A percentile compares a stretch with the other conserved stretches of the same genome.
Conservation (phyloP, 2,888 invertebrate species). For the Netelia inedita region DNA sequence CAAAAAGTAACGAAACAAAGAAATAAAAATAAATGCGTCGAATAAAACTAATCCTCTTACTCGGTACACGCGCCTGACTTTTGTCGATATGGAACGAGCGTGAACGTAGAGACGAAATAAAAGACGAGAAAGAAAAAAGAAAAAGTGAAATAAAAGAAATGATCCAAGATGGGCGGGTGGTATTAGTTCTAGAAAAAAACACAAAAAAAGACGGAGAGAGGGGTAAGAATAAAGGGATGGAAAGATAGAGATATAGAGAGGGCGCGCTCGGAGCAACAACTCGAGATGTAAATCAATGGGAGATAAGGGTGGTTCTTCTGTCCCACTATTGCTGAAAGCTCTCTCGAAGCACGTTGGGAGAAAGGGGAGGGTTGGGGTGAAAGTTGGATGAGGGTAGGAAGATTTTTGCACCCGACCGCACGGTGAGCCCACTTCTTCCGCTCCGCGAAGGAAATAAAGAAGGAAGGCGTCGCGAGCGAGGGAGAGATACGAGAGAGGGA, state of each 20-base stretch:
- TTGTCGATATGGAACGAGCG: slow-evolving; percentile 31
- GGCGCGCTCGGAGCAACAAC: slow-evolving; percentile 76
- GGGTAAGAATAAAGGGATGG: slow-evolving; percentile 36
- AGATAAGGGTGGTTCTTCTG: slow-evolving; percentile 78
- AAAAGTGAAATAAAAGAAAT: slow-evolving; percentile 58
- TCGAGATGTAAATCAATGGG: slow-evolving; percentile 82
- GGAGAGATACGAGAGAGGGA: slow-evolving; percentile 45
- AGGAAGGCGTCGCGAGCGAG: slow-evolving; percentile 17
- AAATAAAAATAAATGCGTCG: too few relatives aligned
- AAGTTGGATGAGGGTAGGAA: slow-evolving; percentile 19
- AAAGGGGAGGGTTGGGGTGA: slow-evolving; percentile 2
- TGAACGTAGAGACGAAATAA: neutral
- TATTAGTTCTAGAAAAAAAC: slow-evolving; percentile 13
- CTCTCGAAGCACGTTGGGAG: slow-evolving; percentile 20
- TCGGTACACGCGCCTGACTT: neutral
- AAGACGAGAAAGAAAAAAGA: neutral
- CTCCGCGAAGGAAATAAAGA: slow-evolving; percentile 30
- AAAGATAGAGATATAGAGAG: slow-evolving; percentile 41
- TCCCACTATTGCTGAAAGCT: slow-evolving; percentile 49
- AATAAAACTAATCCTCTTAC: too few relatives aligned
- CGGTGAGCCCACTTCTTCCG: slow-evolving; percentile 51
- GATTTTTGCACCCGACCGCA: slow-evolving; percentile 39
- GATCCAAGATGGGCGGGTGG: slow-evolving; percentile 12
- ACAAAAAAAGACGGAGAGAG: slow-evolving; percentile 32
- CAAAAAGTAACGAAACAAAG: too few relatives aligned